phyloP scores from a whole-genome alignment of 2,113 vertebrate genomes.

The Oreochromis aureus region DNA sequence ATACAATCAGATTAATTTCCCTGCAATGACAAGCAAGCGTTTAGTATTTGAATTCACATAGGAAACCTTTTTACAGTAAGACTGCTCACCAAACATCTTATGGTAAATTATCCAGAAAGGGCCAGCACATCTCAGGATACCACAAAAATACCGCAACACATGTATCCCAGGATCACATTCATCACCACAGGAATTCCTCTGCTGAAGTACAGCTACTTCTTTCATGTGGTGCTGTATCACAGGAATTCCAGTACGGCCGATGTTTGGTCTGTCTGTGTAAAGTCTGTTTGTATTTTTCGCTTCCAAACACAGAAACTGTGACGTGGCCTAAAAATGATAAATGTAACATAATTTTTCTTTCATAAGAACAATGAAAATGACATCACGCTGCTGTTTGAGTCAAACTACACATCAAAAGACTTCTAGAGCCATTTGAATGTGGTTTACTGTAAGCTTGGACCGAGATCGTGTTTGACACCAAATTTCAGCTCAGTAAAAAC shows the following conservation, averaged over 20 bases:
- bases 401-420: not conserved
- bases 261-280: not conserved
- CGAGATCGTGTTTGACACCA: not conserved
- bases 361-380: not conserved
- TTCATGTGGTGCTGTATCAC: conserved; percentile 28
- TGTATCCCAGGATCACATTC: conserved; percentile 33
- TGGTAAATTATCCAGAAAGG: conserved; percentile 14
- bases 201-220: not conserved
- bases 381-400: not conserved
- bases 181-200: conserved; percentile 45
- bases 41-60: not conserved
- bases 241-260: not conserved
- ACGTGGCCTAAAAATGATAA: conserved; percentile 5
- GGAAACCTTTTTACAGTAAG: not conserved
- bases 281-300: not conserved
- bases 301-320: not conserved
- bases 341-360: not conserved
- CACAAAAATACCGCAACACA: conserved; percentile 43
- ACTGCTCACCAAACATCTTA: not conserved
- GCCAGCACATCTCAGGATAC: conserved; percentile 6
- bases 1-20: not conserved
- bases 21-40: not conserved
- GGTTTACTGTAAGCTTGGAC: not conserved
- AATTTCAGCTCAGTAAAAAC: not conserved
- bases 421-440: not conserved